Evolutionary conservation across 2,113 vertebrate genomes (phyloP), one percentile per base, ranked within the genome.

Genomic region (Menidia beryllina): DNA sequence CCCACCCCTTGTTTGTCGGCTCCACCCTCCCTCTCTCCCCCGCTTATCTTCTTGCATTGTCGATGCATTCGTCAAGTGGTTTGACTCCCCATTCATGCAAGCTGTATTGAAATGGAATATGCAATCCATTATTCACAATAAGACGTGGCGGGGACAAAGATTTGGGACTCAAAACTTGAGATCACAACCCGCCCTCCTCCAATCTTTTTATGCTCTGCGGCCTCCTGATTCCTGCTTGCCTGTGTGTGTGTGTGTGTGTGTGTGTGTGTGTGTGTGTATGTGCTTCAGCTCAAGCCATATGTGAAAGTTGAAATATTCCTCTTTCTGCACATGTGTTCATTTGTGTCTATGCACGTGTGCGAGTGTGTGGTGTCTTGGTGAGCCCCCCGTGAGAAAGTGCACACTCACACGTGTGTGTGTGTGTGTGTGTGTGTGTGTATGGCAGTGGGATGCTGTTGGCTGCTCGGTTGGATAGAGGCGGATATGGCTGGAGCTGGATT

Each of bases 71-170:
- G 67, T 86, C 81, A 86, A 84, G 77, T 79, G 69, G 56, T 67
- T 72, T 66, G 81, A 81, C 70, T 86, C 72, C 72, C 78, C 74
- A 81, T 83, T 83, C 69, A 79, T 72, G 69, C 69, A 12, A 52
- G 68, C 76, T 77, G 81, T 76, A 83, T 76, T 86, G 85, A 84
- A 84, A 88, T 87, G 41, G 65, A 89, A 88, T 65, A 75, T 73
- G 79, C 73, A 82, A 65, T 87, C 48, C 79, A 66, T 82, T 85
- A 81, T 80, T 69, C 83, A 87, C 79, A 81, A 81, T 77, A 57
- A 81, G 23, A 87, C 53, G 20, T 19, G 54, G 66, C 83, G 48
- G 65, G n/a, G 61, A 79, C 67, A 62, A 63, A 62, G 77, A 69
- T 66, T 82, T 77, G 43, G 63, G 63, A 63, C 56, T 69, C 21